These are phyloP conservation scores for Chymomyza fuscimana DNA, from an alignment of 2,888 invertebrate species.

Conservation along the genomic window DNA sequence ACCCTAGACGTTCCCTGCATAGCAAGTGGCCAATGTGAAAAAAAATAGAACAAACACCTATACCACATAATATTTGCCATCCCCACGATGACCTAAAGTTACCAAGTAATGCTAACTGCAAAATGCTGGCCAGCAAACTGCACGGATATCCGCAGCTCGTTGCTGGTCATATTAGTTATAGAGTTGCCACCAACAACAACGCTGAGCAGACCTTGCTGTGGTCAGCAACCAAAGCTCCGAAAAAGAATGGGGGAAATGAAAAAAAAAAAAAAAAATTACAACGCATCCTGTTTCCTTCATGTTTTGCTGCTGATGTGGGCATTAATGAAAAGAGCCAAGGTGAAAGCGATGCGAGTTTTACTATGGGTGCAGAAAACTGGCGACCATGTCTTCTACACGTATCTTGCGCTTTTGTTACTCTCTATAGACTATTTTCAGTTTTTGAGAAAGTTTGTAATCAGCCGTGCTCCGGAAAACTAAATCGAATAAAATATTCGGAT, in stretches of 20 bases:
- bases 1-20: slow-evolving; percentile 48
- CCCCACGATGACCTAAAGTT: not conserved
- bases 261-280: slow-evolving; percentile 1
- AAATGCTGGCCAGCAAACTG: slow-evolving; percentile 31
- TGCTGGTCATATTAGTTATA: slow-evolving; percentile 3
- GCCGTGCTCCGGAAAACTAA: too few relatives aligned
- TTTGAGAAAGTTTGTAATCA: too few relatives aligned
- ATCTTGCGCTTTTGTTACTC: too few relatives aligned
- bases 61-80: too few relatives aligned
- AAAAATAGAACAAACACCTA: not conserved
- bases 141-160: slow-evolving; percentile 8
- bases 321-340: slow-evolving; percentile 23
- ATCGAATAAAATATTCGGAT: too few relatives aligned
- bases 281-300: slow-evolving; percentile 2
- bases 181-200: not conserved
- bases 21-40: slow-evolving; percentile 43
- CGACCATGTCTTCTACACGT: too few relatives aligned
- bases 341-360: slow-evolving; percentile 1
- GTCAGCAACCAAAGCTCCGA: not conserved
- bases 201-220: not conserved
- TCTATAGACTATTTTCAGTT: too few relatives aligned
- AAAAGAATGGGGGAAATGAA: not conserved
- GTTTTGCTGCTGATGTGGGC: slow-evolving; percentile 39
- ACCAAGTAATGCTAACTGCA: slow-evolving; percentile 26
- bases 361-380: too few relatives aligned